phyloP scores from a whole-genome alignment of 1,140 invertebrate species.

The Lasaia peninsularis region DNA sequence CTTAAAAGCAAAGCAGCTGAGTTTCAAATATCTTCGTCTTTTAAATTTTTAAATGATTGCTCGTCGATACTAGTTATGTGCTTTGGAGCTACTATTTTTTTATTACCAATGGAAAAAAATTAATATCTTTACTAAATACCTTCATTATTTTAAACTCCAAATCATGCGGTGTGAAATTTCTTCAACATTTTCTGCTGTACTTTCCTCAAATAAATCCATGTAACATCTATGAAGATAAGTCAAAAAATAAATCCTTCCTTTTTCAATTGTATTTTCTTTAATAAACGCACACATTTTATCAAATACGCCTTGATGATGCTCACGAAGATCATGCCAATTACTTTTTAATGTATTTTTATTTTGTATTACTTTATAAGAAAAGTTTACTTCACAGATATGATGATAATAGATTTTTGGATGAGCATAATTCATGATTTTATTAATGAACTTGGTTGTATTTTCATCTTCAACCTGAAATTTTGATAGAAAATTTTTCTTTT shows the following conservation, averaged over 20 bases:
- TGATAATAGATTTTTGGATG: slow-evolving; percentile 1
- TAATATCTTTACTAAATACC: background rate
- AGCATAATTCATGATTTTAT: slow-evolving; percentile 1
- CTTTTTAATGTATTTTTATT: background rate
- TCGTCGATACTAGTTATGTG: background rate
- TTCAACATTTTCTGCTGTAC: background rate
- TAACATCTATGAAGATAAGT: background rate
- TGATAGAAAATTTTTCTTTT: background rate
- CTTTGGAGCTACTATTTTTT: background rate
- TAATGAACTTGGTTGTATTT: background rate
- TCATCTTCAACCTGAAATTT: background rate
- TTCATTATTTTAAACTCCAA: background rate
- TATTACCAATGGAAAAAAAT: background rate
- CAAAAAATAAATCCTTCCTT: background rate
- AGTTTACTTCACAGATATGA: background rate
- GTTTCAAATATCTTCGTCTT: background rate
- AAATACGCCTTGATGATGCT: background rate
- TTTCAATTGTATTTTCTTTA: slow-evolving; percentile 1
- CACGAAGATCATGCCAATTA: background rate
- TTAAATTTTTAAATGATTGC: background rate
- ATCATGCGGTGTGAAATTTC: background rate
- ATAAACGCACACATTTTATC: background rate
- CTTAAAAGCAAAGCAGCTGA: background rate
- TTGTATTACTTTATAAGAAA: background rate
- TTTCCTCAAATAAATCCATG: background rate